Base-by-base conservation (phyloP, 2,113 vertebrate genomes). In the Macrotus californicus region DNA sequence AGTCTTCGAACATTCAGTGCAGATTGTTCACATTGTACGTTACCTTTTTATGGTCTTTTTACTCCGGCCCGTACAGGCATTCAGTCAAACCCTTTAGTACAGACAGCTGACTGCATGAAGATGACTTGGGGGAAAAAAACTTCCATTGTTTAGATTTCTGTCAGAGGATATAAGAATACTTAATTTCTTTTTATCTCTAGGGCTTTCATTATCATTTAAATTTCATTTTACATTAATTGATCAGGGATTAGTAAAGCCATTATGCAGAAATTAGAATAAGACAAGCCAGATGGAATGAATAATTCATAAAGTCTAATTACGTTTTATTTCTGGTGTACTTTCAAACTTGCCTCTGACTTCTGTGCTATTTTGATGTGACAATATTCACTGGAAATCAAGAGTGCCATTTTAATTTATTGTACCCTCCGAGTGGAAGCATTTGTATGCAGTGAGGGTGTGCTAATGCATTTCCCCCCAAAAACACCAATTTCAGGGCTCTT, bases 171-270 rank as follows among this genome's bases (percentile, higher is more conserved):
- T 29, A 96, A 98, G 98, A 98, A 98, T 96, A 97, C 93, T 97
- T 98, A 98, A 98, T 98, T 98, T 97, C 97, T 95, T 98, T 98
- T 98, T 97, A 96, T 98, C 98, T 98, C 98, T 96, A 93, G 98
- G 98, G 98, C 98, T 98, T 98, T 98, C 98, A 98, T 98, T 98
- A 98, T 98, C 98, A 98, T 98, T 98, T 98, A 98, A 98, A 98
- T 98, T 98, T 98, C 98, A 98, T 98, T 98, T 98, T 96, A 98
- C 98, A 98, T 98, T 98, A 98, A 98, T 98, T 98, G 98, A 98
- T 98, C 98, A 97, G 98, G 98, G 98, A 98, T 98, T 98, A 98
- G 98, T 97, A 97, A 97, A 98, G 97, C 97, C 94, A 98, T 98
- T 98, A 98, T 98, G 97, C 97, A 98, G 97, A 98, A 98, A 98